A percentile compares a stretch with the other conserved stretches of the same genome.
Evolutionary conservation across 2,888 invertebrate species (phyloP).

Genomic region (Drosophila melanosoma): DNA sequence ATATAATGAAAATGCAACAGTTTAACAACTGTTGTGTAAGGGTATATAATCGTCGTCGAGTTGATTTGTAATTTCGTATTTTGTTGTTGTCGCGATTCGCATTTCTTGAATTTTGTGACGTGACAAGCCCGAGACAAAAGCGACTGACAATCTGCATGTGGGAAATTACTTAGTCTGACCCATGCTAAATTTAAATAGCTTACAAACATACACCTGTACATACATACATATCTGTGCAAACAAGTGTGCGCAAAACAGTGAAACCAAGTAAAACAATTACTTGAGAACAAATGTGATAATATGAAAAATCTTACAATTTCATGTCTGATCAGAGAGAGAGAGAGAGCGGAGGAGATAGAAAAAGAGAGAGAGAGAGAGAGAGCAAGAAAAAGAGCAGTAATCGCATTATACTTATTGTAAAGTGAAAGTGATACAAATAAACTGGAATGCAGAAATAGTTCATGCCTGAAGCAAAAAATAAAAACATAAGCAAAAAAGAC

Average conservation of each 20-base stretch:
- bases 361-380: background rate
- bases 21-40: background rate
- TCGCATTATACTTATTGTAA: constrained; percentile 9
- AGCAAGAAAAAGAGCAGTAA: background rate
- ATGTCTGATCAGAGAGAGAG: no score
- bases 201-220: background rate
- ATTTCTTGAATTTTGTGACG: constrained; percentile 14
- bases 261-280: background rate
- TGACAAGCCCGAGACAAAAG: constrained; percentile 2
- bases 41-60: background rate
- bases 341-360: background rate
- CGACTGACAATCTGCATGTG: constrained; percentile 9
- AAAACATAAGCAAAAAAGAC: background rate
- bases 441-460: background rate
- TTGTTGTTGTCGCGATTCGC: background rate
- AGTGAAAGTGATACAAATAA: constrained; percentile 22
- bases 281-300: background rate
- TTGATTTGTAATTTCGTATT: background rate
- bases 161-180: constrained; percentile 2
- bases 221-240: background rate
- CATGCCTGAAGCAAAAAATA: background rate
- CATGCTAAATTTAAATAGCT: constrained; percentile 6
- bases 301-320: background rate
- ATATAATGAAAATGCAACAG: background rate
- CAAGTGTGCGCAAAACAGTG: background rate